phyloP scores from a whole-genome alignment of 2,797 vertebrate genomes.

The Oryzias dopingdopingensis region DNA sequence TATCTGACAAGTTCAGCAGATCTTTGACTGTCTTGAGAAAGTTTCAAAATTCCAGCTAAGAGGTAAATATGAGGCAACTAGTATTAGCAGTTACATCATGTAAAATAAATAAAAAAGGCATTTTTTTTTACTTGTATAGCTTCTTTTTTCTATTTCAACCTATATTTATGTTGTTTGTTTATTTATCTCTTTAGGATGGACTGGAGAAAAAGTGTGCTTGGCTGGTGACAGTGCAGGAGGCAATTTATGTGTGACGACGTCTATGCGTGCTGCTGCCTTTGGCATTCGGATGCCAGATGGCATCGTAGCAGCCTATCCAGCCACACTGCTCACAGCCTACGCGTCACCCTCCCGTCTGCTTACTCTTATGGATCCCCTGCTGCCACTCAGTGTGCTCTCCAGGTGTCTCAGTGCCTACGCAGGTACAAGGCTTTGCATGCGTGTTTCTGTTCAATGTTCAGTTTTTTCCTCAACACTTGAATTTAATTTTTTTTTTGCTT shows the following conservation, averaged over 20 bases:
- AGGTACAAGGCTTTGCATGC: conserved; percentile 64
- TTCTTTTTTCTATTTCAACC: background rate
- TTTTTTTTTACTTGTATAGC: background rate
- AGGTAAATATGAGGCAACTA: conserved; percentile 13
- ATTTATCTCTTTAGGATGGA: conserved; percentile 77
- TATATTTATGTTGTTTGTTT: background rate
- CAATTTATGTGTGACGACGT: conserved; percentile 86
- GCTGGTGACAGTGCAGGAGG: conserved; percentile 91
- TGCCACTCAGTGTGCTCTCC: conserved; percentile 89
- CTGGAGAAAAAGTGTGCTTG: conserved; percentile 86
- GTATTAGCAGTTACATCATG: conserved; percentile 3
- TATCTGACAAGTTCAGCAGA: no score
- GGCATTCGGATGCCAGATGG: conserved; percentile 88
- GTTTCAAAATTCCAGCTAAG: background rate
- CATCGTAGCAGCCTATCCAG: conserved; percentile 87
- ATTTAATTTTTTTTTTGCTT: background rate
- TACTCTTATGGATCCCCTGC: conserved; percentile 89
- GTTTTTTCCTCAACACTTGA: background rate
- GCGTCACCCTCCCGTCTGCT: conserved; percentile 91
- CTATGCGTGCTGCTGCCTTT: conserved; percentile 84
- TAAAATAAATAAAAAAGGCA: background rate
- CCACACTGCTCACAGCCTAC: conserved; percentile 83
- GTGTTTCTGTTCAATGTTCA: background rate
- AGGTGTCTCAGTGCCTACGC: conserved; percentile 90
- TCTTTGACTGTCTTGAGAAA: no score